Conservation (phyloP, 2,888 invertebrate species). For the Melikaiella ostensackeni region DNA sequence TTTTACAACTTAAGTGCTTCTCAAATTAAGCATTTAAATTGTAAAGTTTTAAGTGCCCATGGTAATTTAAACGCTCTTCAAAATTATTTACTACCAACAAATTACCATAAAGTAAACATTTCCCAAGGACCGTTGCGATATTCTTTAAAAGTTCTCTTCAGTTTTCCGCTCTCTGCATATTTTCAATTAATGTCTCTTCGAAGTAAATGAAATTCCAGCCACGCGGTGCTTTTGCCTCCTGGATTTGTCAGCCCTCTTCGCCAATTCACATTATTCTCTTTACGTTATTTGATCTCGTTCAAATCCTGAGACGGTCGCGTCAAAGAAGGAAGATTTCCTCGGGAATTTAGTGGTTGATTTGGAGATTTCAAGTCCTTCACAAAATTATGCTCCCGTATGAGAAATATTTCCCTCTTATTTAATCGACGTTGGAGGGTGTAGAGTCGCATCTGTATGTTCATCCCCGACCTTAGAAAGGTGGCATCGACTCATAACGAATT, state of each 20-base stretch:
- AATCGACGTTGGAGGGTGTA: conserved; percentile 30
- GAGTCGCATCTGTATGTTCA: conserved; percentile 40
- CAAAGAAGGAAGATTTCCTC: conserved; percentile 27
- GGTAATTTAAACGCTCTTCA: not conserved
- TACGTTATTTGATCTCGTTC: not conserved
- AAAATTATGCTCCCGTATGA: conserved; percentile 19
- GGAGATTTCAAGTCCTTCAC: not conserved
- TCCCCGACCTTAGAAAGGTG: conserved; percentile 38
- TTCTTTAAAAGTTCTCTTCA: not conserved
- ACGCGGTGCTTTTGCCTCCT: conserved; percentile 7
- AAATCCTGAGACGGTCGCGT: not conserved
- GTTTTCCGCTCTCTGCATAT: conserved; percentile 8
- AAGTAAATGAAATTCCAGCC: conserved; percentile 16
- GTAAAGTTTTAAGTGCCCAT: not conserved
- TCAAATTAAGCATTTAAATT: not conserved
- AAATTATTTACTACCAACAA: not conserved
- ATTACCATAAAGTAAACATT: not conserved
- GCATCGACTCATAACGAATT: conserved; percentile 48
- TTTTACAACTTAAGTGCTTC: not conserved
- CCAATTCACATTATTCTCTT: conserved; percentile 13
- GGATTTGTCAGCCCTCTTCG: conserved; percentile 16
- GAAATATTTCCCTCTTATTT: conserved; percentile 38
- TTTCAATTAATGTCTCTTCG: conserved; percentile 6
- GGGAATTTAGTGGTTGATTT: not conserved
- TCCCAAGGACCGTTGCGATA: not conserved